Evolutionary conservation across 2,113 vertebrate species (phyloP).

Genomic region (Rutilus rutilus): DNA sequence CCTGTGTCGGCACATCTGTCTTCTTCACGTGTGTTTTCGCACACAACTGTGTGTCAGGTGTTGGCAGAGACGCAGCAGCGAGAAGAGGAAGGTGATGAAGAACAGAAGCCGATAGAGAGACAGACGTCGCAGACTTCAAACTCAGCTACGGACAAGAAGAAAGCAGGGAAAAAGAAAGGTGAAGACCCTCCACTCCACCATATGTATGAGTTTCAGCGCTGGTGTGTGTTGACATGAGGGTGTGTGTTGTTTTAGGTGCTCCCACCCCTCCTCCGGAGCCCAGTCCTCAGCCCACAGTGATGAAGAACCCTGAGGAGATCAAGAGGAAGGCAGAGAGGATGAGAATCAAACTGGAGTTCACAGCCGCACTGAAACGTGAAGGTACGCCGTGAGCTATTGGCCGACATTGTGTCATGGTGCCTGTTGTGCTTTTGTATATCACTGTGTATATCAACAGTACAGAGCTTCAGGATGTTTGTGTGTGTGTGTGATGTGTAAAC

Average conservation of each 20-base stretch:
- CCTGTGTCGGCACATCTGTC: background rate
- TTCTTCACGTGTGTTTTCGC: conserved; percentile 12
- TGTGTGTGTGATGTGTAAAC: background rate
- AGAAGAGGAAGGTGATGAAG: conserved; percentile 74
- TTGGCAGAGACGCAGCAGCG: conserved; percentile 68
- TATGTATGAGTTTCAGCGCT: background rate
- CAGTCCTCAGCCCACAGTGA: conserved; percentile 10
- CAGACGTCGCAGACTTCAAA: conserved; percentile 57
- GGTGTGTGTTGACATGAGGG: background rate
- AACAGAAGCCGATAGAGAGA: conserved; percentile 63
- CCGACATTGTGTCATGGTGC: background rate
- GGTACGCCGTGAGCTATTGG: conserved; percentile 70
- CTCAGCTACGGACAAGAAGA: conserved; percentile 70
- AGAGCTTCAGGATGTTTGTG: background rate
- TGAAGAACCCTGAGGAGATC: conserved; percentile 17
- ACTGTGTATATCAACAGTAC: too few species aligned
- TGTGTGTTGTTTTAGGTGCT: conserved; percentile 6
- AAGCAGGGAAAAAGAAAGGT: conserved; percentile 74
- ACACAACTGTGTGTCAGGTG: conserved; percentile 38
- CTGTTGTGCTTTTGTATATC: too few species aligned
- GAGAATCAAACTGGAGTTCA: conserved; percentile 81
- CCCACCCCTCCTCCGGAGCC: background rate
- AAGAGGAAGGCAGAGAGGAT: conserved; percentile 62
- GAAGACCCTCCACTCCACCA: background rate
- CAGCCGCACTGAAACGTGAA: conserved; percentile 80